Conservation (phyloP, 1,140 invertebrate species). For the Lamellibrachia luymesi region DNA sequence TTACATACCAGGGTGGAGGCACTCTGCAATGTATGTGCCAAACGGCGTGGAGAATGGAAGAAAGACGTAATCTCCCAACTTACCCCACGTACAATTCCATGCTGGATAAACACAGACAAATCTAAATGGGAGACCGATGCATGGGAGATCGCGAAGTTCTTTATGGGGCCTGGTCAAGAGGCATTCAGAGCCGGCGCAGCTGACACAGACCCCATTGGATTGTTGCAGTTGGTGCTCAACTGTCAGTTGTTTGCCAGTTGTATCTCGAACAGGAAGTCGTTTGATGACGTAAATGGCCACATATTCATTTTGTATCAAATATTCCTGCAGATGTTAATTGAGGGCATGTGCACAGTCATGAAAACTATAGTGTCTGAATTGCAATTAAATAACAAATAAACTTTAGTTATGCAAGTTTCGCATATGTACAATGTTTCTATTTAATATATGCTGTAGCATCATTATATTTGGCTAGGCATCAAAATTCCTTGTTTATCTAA, state of each 20-base stretch:
- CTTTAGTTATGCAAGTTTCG: too few species aligned
- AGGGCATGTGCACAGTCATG: too few species aligned
- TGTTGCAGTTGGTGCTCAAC: not conserved
- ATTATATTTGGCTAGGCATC: too few species aligned
- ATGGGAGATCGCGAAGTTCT: not conserved
- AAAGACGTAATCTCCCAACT: not conserved
- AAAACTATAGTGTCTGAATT: too few species aligned
- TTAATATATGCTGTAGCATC: too few species aligned
- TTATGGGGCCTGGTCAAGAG: not conserved
- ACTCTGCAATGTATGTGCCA: not conserved
- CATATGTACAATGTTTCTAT: too few species aligned
- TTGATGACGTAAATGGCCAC: not conserved
- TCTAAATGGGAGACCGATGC: not conserved
- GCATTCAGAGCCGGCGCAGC: not conserved
- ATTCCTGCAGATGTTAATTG: too few species aligned
- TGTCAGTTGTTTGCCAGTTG: not conserved
- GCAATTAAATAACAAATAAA: too few species aligned
- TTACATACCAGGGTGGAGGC: not conserved
- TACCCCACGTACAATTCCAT: not conserved
- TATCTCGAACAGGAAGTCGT: not conserved
- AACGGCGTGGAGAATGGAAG: not conserved
- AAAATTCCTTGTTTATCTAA: too few species aligned
- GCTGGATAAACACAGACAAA: not conserved
- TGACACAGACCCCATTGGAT: not conserved
- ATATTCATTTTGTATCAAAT: too few species aligned